Evolutionary conservation across 2,888 invertebrate genomes (phyloP).

Genomic region (Cosmopolites sordidus): DNA sequence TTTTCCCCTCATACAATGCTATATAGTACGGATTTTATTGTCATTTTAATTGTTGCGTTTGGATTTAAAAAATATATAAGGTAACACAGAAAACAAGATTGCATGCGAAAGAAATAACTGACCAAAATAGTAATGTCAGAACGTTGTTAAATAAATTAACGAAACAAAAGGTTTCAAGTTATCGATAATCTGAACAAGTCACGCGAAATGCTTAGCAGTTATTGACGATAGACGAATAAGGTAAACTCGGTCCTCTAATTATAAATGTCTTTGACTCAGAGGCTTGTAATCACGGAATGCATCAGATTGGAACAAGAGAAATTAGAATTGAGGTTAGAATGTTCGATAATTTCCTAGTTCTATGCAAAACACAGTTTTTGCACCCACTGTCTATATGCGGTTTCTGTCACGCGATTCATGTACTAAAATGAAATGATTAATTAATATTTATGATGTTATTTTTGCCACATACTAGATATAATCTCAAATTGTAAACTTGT

Average conservation of each 20-base stretch:
- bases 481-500: not conserved
- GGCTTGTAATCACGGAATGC: constrained; percentile 22
- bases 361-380: not conserved
- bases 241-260: constrained; percentile 13
- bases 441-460: not conserved
- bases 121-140: not conserved
- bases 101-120: not conserved
- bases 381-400: not conserved
- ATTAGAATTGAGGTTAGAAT: not conserved
- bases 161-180: constrained; percentile 2
- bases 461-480: not conserved
- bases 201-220: constrained; percentile 13
- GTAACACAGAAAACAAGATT: too few species aligned
- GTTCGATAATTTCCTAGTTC: not conserved
- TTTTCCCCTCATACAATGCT: too few species aligned
- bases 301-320: constrained; percentile 10
- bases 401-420: not conserved
- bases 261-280: constrained; percentile 22
- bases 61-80: too few species aligned
- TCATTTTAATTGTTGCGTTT: too few species aligned
- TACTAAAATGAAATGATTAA: not conserved
- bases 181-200: constrained; percentile 11
- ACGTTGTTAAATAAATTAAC: constrained; percentile 1
- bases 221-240: constrained; percentile 14
- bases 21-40: too few species aligned